Conservation (phyloP, 2,113 vertebrate genomes). For the Anhinga rufa region DNA sequence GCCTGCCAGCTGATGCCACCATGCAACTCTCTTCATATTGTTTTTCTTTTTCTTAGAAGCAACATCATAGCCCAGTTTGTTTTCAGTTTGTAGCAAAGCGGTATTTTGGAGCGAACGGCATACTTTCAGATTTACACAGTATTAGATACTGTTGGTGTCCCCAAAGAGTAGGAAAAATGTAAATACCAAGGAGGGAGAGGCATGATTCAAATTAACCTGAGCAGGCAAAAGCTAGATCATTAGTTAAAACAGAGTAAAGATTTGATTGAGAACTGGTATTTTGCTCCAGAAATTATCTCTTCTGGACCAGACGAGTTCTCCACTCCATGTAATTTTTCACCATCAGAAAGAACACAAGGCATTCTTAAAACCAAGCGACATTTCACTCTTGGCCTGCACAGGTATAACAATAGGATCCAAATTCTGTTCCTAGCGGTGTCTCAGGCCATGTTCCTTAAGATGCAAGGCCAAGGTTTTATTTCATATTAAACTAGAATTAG, state of each 20-base stretch:
- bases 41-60: background rate
- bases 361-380: background rate
- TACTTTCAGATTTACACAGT: background rate
- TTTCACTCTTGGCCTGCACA: background rate
- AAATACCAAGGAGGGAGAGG: background rate
- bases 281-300: background rate
- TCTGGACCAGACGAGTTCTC: background rate
- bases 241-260: background rate
- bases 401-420: background rate
- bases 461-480: background rate
- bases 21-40: background rate
- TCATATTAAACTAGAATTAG: background rate
- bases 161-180: background rate
- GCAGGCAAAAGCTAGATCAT: background rate
- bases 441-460: background rate
- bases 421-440: background rate
- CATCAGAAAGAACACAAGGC: background rate
- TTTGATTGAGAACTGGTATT: background rate
- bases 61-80: background rate
- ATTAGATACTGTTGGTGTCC: background rate
- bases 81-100: background rate
- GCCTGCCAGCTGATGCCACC: background rate
- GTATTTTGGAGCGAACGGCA: background rate
- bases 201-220: background rate
- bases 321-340: background rate